Conservation (phyloP, 2,888 invertebrate species). For the Helicoverpa assulta region DNA sequence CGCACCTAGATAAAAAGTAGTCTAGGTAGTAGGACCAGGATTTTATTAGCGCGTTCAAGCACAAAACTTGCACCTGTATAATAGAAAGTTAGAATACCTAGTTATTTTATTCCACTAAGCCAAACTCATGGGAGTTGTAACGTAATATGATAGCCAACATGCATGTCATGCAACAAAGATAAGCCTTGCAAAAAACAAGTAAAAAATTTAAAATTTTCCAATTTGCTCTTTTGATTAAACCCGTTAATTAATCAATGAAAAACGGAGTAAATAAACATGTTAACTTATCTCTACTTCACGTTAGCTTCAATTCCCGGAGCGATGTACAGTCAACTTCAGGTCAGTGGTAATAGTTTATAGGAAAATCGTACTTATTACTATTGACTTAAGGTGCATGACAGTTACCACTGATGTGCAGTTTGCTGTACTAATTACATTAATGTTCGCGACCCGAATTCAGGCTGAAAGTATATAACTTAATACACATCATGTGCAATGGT, state of each 20-base stretch:
- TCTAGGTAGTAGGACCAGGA: too few relatives aligned
- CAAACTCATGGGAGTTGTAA: too few relatives aligned
- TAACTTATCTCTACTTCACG: slow-evolving; percentile 37
- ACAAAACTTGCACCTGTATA: too few relatives aligned
- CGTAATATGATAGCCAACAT: too few relatives aligned
- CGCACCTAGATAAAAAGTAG: too few relatives aligned
- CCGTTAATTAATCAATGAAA: slow-evolving; percentile 7
- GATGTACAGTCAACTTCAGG: too few relatives aligned
- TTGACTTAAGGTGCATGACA: too few relatives aligned
- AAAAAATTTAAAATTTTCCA: background rate
- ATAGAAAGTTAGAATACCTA: too few relatives aligned
- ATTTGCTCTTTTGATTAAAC: slow-evolving; percentile 7
- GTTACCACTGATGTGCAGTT: background rate
- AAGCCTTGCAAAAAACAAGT: background rate
- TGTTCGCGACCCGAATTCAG: slow-evolving; percentile 16
- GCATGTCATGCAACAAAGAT: background rate
- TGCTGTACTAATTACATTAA: slow-evolving; percentile 39
- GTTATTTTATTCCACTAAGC: too few relatives aligned
- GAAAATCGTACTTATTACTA: too few relatives aligned
- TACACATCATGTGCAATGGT: slow-evolving; percentile 18
- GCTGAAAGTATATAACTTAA: slow-evolving; percentile 31
- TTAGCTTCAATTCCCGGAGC: slow-evolving; percentile 36
- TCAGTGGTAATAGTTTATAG: too few relatives aligned
- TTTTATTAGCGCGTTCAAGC: too few relatives aligned
- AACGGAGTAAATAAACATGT: slow-evolving; percentile 32